Evolutionary conservation across 2,888 invertebrate genomes (phyloP), one percentile per base, ranked within the genome.

Genomic region (Leucania comma): DNA sequence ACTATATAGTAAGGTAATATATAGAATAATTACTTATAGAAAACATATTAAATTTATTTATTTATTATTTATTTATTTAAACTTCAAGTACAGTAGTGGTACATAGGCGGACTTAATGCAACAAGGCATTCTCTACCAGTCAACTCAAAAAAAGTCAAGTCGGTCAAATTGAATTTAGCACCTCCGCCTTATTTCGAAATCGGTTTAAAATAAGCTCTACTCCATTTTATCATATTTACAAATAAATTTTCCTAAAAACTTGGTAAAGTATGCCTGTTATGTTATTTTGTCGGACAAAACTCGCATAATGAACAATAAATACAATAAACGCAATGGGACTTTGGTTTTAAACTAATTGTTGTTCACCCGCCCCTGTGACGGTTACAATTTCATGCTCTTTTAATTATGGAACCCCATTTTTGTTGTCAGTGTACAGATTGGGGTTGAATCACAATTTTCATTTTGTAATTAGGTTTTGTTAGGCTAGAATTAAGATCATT

Each of bases 351-450:
- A 79, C 67, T 75, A 79, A 92, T 90, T 89, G 88, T 87, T 88
- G 87, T 87, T 87, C 83, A 61, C 51, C 65, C 48, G 65, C 59
- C 82, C 85, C 82, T 82, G 83, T 87, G 87, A 87, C 85, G 85
- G 86, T 88, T 85, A 87, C 86, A 83, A 83, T 88, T 89, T 88
- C 86, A 87, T 85, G 88, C 86, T 82, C 83, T 86, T 89, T 91
- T 88, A 87, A 90, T 89, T 87, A 86, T 84, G 81, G 83, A 86
- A 81, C 86, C 84, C 74, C 82, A 86, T 89, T 87, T 89, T 67
- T 75, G 58, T 66, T 69, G 50, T 35, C 68, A 73, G 46, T 78
- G 10, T 53, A 72, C 77, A 75, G 59, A 72, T 69, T 80, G 32
- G 57, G 72, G 72, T 83, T 62, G 61, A 62, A 68, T 57, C 56